phyloP scores from a whole-genome alignment of 2,113 vertebrate genomes.

The Vulpes vulpes region DNA sequence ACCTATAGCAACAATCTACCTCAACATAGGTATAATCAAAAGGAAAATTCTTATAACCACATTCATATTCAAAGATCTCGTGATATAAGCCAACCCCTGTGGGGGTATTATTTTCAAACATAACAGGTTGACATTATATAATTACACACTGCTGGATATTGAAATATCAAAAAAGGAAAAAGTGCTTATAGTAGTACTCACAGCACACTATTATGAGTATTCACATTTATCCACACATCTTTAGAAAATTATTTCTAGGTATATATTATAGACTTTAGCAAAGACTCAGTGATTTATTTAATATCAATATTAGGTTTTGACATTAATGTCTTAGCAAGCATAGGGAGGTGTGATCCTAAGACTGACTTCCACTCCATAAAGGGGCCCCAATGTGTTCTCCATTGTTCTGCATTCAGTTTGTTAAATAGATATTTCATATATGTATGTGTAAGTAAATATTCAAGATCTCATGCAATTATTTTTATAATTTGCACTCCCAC shows the following conservation, averaged over 20 bases:
- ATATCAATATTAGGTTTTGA: conserved; percentile 81
- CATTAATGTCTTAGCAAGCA: conserved; percentile 65
- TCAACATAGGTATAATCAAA: conserved; percentile 73
- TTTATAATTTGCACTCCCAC: neutral
- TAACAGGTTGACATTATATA: conserved; percentile 84
- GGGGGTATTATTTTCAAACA: conserved; percentile 81
- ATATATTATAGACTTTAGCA: conserved; percentile 69
- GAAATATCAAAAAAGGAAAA: conserved; percentile 79
- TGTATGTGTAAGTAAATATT: neutral
- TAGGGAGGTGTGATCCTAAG: neutral
- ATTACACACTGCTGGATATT: conserved; percentile 82
- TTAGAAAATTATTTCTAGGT: conserved; percentile 78
- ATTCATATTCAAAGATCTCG: conserved; percentile 77
- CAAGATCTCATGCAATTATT: neutral
- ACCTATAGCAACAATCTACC: conserved; percentile 74
- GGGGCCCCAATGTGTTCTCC: neutral
- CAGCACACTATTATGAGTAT: conserved; percentile 70
- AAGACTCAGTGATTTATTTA: conserved; percentile 81
- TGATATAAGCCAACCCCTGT: conserved; percentile 77
- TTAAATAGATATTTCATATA: conserved; percentile 18
- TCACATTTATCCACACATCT: conserved; percentile 76
- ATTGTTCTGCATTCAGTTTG: conserved; percentile 23
- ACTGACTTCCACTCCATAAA: neutral
- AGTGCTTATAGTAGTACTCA: conserved; percentile 65
- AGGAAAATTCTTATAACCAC: conserved; percentile 74